These are phyloP conservation scores for Alligator sinensis DNA, from an alignment of 2,113 vertebrate species.

Conservation along the genomic window DNA sequence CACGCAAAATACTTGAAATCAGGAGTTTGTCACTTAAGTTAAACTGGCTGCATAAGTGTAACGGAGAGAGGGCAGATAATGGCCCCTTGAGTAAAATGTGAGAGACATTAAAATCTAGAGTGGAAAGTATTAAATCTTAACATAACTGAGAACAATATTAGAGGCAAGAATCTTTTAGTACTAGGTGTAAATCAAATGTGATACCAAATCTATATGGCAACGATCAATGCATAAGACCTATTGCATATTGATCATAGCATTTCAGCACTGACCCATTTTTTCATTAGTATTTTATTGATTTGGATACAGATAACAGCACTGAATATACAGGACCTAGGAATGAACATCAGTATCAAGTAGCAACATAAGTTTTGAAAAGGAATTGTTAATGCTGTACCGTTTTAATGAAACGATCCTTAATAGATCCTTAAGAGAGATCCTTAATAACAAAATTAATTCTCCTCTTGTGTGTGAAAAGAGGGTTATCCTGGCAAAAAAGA, in stretches of 20 bases:
- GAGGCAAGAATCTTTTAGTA: constrained; percentile 33
- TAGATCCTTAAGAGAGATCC: not conserved
- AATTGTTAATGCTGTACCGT: not conserved
- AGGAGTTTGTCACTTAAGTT: not conserved
- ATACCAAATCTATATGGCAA: constrained; percentile 78
- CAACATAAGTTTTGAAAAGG: constrained; percentile 48
- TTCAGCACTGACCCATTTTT: constrained; percentile 54
- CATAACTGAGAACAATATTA: not conserved
- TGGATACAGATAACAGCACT: constrained; percentile 43
- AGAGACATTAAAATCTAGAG: not conserved
- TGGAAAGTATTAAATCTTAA: not conserved
- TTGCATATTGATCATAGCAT: constrained; percentile 62
- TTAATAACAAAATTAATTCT: not conserved
- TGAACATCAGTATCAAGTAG: constrained; percentile 39
- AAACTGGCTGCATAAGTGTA: not conserved
- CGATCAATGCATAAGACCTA: constrained; percentile 65
- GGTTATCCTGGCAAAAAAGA: not conserved
- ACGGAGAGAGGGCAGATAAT: not conserved
- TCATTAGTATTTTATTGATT: constrained; percentile 65
- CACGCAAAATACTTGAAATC: not conserved
- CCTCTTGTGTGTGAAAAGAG: not conserved
- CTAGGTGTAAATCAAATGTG: constrained; percentile 73
- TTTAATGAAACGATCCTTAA: not conserved
- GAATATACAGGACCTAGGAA: constrained; percentile 46
- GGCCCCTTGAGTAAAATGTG: not conserved